Base-by-base conservation (phyloP, 2,797 vertebrate species). In the Rallus crepitans region DNA sequence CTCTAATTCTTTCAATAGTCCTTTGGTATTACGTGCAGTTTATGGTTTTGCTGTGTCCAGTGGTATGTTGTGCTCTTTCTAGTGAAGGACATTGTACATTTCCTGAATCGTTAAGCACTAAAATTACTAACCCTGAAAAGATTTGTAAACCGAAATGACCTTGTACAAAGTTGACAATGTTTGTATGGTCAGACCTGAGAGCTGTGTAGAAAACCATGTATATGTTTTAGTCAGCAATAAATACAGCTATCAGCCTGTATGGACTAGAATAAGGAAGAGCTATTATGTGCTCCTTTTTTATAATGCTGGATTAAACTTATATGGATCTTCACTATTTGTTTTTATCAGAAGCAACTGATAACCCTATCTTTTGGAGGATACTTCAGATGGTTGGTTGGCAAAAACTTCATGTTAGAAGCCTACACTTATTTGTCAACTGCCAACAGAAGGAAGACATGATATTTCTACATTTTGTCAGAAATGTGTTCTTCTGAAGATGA, bases 71-170 rank as follows among this genome's bases (percentile, higher is more conserved):
- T n/a, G 12, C 4, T 65, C 21, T 61, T 45, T 53, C 35, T 59
- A 55, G 8, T 25, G 12, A 77, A 72, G 18, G 12, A 40, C 7
- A 4, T 1, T 39, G 7, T 27, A 31, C 0, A 0, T 66, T 72
- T 72, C 17, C 66, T 28, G 13, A 75, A 70, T 0, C 0, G 30
- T 65, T 55, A 73, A n/a, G 16, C 45, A 24, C 40, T 52, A 40
- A 55, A 81, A 45, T 72, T 18, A n/a, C 28, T 35, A 56, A 53
- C 5, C 3, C 39, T 53, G 48, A 33, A 50, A 64, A 68, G 12
- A 37, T 30, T 40, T 61, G 27, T 48, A 33, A 68, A 61, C 23
- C 4, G 33, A 68, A 89, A 60, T 25, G 18, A 53, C 30, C 12
- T 13, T 30, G n/a, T 37, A 24, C 20, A 50, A 66, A 52, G 5